These are phyloP conservation scores for Pseudolaguvia tuberculata DNA, from an alignment of 2,113 vertebrate genomes.

Conservation along the genomic window DNA sequence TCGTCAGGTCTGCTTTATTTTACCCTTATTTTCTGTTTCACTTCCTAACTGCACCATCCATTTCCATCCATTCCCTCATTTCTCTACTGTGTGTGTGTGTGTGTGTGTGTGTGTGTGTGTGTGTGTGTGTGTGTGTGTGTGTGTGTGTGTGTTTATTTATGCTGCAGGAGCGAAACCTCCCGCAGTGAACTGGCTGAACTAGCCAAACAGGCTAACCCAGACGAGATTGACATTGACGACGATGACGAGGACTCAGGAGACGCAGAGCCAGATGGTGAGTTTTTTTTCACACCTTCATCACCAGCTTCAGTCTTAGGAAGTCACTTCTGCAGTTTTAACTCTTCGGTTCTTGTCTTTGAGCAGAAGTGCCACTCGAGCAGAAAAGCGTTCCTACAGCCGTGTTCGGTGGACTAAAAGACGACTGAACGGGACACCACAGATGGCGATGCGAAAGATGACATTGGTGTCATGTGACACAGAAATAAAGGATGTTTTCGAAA, in stretches of 20 bases:
- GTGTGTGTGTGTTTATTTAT: constrained; percentile 14
- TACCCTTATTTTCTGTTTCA: background rate
- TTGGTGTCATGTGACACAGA: background rate
- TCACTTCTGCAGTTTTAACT: background rate
- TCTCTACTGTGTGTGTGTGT: background rate
- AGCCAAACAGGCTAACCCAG: constrained; percentile 82
- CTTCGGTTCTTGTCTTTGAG: constrained; percentile 9
- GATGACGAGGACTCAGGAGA: constrained; percentile 76
- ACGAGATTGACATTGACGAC: constrained; percentile 84
- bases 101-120: constrained; percentile 6
- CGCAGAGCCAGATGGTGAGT: constrained; percentile 80
- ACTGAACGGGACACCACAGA: constrained; percentile 57
- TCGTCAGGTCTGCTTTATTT: constrained; percentile 74
- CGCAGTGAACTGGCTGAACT: constrained; percentile 82
- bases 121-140: background rate
- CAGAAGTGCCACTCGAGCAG: constrained; percentile 88
- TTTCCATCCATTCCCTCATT: background rate
- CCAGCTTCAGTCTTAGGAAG: background rate
- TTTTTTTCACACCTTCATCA: background rate
- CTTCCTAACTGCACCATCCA: background rate
- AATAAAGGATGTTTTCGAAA: background rate
- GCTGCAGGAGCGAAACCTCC: constrained; percentile 79
- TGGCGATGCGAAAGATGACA: background rate
- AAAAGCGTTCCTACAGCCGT: constrained; percentile 82
- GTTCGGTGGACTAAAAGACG: constrained; percentile 85